Evolutionary conservation across 2,888 invertebrate genomes (phyloP).

Genomic region (Lydus trimaculatus): DNA sequence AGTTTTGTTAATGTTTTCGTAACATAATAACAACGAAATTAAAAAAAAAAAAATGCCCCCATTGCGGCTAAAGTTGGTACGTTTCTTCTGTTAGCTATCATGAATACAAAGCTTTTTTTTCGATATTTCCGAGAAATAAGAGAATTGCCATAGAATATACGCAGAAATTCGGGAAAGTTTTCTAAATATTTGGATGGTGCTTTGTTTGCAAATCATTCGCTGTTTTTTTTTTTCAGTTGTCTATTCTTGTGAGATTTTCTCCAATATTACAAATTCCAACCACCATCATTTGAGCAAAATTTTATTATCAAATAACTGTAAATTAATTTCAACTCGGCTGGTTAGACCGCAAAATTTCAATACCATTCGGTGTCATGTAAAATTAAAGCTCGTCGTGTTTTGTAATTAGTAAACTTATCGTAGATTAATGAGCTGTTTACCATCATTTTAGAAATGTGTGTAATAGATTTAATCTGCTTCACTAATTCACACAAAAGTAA

Average conservation of each 20-base stretch:
- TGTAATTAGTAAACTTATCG: background rate
- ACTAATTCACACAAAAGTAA: background rate
- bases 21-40: background rate
- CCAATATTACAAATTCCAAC: background rate
- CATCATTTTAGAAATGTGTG: background rate
- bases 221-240: background rate
- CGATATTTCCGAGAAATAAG: background rate
- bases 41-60: background rate
- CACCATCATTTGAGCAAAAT: too few species aligned
- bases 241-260: background rate
- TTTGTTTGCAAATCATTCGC: background rate
- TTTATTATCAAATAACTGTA: background rate
- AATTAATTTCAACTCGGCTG: background rate
- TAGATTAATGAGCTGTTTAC: background rate
- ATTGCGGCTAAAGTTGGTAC: background rate
- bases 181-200: background rate
- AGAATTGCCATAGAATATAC: background rate
- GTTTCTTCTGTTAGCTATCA: background rate
- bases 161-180: background rate
- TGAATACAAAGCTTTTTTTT: background rate
- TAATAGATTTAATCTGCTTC: background rate
- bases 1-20: background rate
- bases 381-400: background rate
- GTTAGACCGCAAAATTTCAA: too few species aligned
- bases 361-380: background rate